A percentile compares a stretch with the other conserved stretches of the same genome.
Conservation (phyloP, 2,113 vertebrate genomes). For the Penelope pileata region DNA sequence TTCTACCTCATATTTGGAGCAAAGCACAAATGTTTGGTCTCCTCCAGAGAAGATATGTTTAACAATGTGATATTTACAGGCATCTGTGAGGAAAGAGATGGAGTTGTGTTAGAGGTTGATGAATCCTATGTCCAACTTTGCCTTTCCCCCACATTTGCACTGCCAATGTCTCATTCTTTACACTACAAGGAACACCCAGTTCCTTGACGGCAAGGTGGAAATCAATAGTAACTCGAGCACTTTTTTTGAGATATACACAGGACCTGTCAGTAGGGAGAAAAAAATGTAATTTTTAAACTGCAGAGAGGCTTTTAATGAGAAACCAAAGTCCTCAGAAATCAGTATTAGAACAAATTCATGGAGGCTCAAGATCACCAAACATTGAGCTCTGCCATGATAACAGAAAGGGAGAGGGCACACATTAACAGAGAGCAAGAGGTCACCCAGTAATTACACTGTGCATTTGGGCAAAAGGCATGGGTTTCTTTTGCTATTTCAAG, state of each 20-base stretch:
- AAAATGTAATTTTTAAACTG: background rate
- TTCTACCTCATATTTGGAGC: constrained; percentile 87
- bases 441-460: background rate
- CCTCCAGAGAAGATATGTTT: constrained; percentile 93
- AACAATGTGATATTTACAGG: constrained; percentile 82
- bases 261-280: background rate
- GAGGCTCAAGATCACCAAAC: background rate
- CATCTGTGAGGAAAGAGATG: constrained; percentile 70
- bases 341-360: background rate
- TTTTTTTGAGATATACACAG: background rate
- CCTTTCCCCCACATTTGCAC: background rate
- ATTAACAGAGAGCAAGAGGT: background rate
- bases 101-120: background rate
- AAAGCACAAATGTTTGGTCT: constrained; percentile 93
- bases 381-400: background rate
- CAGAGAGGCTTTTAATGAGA: background rate
- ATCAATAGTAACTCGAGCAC: background rate
- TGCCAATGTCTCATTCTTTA: background rate
- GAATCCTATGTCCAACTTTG: background rate
- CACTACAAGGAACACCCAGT: background rate
- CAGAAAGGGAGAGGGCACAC: background rate
- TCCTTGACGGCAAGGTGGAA: background rate
- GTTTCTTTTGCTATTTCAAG: background rate
- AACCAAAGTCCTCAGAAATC: background rate
- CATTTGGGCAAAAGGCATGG: background rate